These are phyloP conservation scores for Seladonia tumulorum DNA, from an alignment of 2,888 invertebrate species.

Conservation along the genomic window DNA sequence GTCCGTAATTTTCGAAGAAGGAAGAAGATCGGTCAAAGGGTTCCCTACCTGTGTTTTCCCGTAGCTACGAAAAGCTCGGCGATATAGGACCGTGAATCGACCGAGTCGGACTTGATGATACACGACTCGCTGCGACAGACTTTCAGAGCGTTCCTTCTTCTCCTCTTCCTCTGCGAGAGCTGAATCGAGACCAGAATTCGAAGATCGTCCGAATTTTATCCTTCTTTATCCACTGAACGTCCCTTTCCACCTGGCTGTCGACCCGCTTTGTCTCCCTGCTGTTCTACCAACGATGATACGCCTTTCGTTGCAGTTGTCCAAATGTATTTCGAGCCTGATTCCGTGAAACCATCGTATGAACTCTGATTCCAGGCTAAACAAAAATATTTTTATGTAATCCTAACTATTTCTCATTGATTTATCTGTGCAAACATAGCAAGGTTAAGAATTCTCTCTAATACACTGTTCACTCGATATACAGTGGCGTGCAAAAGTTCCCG, in stretches of 20 bases:
- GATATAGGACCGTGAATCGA: conserved; percentile 62
- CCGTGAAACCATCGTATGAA: not conserved
- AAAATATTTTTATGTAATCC: too few relatives aligned
- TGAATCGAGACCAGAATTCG: conserved; percentile 60
- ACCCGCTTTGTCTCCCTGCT: not conserved
- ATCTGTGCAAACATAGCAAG: too few relatives aligned
- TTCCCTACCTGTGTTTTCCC: conserved; percentile 49
- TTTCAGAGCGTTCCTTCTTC: conserved; percentile 19
- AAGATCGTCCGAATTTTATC: conserved; percentile 51
- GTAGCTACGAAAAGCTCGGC: conserved; percentile 47
- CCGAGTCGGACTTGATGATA: conserved; percentile 59
- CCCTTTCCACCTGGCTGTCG: not conserved
- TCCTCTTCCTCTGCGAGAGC: conserved; percentile 30
- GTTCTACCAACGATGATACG: conserved; percentile 22
- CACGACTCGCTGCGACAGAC: conserved; percentile 56
- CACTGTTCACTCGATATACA: too few relatives aligned
- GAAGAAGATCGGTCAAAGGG: conserved; percentile 60
- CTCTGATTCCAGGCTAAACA: too few relatives aligned
- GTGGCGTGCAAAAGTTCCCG: too few relatives aligned
- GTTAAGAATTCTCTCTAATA: too few relatives aligned
- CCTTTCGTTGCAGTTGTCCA: not conserved
- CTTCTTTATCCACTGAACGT: not conserved
- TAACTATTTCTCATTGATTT: too few relatives aligned
- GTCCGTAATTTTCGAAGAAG: conserved; percentile 60
- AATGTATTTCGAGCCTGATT: not conserved